These are phyloP conservation scores for Cyclopterus lumpus DNA, from an alignment of 2,797 vertebrate species.

Conservation along the genomic window DNA sequence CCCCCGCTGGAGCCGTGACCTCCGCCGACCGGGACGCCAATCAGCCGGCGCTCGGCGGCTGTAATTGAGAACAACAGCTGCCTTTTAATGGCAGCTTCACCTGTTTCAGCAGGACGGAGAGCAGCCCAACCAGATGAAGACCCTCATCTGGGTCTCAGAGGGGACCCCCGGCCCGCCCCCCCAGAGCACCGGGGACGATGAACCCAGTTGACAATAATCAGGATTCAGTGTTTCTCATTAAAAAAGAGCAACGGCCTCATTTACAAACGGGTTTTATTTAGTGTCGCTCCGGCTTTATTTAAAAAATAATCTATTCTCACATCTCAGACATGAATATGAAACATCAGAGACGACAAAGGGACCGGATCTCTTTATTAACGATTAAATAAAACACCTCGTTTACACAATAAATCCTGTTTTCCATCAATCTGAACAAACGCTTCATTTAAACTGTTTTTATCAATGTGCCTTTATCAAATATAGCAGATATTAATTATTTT, in stretches of 20 bases:
- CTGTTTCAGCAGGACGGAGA: slow-evolving; percentile 57
- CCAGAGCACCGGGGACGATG: background rate
- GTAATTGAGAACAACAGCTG: slow-evolving; percentile 79
- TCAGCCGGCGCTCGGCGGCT: slow-evolving; percentile 48
- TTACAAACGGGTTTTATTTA: background rate
- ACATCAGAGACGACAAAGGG: background rate
- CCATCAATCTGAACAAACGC: no score
- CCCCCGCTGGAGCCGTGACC: slow-evolving; percentile 64
- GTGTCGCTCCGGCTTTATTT: background rate
- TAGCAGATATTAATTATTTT: no score
- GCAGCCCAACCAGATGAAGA: background rate
- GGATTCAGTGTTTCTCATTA: slow-evolving; percentile 16
- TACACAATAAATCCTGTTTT: no score
- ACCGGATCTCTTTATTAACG: no score
- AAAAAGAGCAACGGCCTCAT: background rate
- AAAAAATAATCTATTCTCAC: no score
- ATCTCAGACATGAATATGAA: background rate
- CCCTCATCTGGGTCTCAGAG: no score
- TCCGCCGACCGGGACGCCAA: slow-evolving; percentile 25
- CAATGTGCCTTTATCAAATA: no score
- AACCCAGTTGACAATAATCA: slow-evolving; percentile 17
- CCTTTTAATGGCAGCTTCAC: slow-evolving; percentile 72
- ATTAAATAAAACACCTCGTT: no score
- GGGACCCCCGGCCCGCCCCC: no score
- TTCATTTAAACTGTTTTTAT: no score